A percentile compares a stretch with the other conserved stretches of the same genome.
phyloP scores from a whole-genome alignment of 53 echinoderm and acorn worm species.

The Actinopyga echinites region DNA sequence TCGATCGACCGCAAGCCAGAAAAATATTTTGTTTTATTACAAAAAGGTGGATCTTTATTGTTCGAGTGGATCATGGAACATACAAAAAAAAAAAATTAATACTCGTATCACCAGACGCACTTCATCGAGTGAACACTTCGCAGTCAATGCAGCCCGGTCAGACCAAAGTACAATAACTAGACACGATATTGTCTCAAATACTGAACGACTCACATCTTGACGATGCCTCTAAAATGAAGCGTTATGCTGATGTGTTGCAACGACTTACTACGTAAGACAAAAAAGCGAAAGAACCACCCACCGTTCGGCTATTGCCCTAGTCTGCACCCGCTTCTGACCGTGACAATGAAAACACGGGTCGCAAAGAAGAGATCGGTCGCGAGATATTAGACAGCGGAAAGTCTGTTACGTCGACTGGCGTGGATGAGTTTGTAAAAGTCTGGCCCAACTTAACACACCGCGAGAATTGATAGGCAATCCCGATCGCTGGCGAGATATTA shows the following conservation, averaged over 20 bases:
- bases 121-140: not conserved
- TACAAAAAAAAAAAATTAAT: conserved; percentile 5
- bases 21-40: conserved; percentile 49
- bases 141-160: not conserved
- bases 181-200: not conserved
- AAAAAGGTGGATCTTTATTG: conserved; percentile 65
- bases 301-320: not conserved
- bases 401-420: not conserved
- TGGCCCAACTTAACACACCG: conserved; percentile 42
- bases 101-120: not conserved
- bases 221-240: conserved; percentile 8
- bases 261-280: not conserved
- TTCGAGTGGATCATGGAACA: not conserved
- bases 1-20: conserved; percentile 27
- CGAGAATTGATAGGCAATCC: conserved; percentile 55
- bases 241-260: not conserved
- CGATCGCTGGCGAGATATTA: conserved; percentile 32
- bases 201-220: not conserved
- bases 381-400: not conserved
- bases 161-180: conserved; percentile 16
- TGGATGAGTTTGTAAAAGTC: conserved; percentile 16
- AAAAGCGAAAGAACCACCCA: not conserved
- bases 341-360: no score
- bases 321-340: no score
- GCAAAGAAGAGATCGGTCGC: no score